These are phyloP conservation scores for Diorhabda elongata DNA, from an alignment of 1,140 invertebrate species.

Conservation along the genomic window DNA sequence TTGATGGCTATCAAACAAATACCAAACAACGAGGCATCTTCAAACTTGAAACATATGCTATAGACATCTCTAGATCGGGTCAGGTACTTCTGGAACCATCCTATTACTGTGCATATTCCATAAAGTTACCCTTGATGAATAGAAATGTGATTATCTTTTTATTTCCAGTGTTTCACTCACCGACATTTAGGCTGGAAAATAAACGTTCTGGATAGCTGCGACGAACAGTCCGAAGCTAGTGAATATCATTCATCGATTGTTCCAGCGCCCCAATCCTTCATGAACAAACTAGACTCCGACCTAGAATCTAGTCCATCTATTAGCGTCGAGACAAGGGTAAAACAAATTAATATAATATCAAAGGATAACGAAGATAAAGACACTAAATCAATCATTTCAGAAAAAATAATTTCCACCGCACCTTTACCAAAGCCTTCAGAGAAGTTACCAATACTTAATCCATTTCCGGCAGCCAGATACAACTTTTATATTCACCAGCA, in stretches of 20 bases:
- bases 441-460: conserved; percentile 7
- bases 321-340: conserved; percentile 65
- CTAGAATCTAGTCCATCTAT: conserved; percentile 59
- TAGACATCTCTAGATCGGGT: too few species aligned
- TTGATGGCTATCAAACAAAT: too few species aligned
- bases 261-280: conserved; percentile 40
- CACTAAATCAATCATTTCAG: conserved; percentile 37
- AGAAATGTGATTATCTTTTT: conserved; percentile 9
- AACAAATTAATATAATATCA: conserved; percentile 55
- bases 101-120: too few species aligned
- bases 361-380: conserved; percentile 31
- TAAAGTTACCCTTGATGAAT: background rate
- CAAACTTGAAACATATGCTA: too few species aligned
- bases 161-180: conserved; percentile 79
- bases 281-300: conserved; percentile 51
- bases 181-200: conserved; percentile 94
- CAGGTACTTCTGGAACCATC: too few species aligned
- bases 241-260: conserved; percentile 53
- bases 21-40: too few species aligned
- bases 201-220: conserved; percentile 80
- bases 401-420: conserved; percentile 11
- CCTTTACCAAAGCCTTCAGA: background rate
- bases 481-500: background rate
- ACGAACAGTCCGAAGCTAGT: conserved; percentile 53
- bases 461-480: conserved; percentile 3